phyloP scores from a whole-genome alignment of 2,888 invertebrate genomes.

The Chorisops tibialis region DNA sequence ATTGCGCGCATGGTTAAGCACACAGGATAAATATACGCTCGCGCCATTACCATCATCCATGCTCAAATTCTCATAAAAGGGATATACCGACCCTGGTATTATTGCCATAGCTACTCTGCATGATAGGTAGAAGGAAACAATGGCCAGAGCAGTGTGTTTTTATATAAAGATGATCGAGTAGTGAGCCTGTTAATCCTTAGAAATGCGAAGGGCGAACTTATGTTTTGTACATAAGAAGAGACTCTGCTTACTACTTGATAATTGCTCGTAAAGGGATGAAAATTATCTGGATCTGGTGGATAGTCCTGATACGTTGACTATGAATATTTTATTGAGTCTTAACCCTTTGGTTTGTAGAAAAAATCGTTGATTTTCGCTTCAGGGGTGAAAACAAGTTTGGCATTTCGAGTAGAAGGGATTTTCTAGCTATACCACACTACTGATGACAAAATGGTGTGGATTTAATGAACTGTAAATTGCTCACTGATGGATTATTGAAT shows the following conservation, averaged over 20 bases:
- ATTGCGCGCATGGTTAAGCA: conserved; percentile 41
- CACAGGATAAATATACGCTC: conserved; percentile 26
- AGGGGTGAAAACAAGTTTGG: conserved; percentile 5
- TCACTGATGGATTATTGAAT: not conserved
- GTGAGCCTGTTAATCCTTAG: not conserved
- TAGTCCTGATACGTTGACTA: not conserved
- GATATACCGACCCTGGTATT: conserved; percentile 4
- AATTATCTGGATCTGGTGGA: not conserved
- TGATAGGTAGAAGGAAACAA: not conserved
- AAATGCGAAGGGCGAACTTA: not conserved
- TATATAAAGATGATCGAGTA: conserved; percentile 10
- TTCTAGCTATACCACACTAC: not conserved
- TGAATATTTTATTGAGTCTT: conserved; percentile 16
- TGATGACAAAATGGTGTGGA: conserved; percentile 21
- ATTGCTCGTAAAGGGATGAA: no score
- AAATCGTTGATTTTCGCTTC: no score
- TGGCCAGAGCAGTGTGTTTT: conserved; percentile 1
- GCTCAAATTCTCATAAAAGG: not conserved
- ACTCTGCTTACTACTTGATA: no score
- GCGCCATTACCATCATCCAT: conserved; percentile 12
- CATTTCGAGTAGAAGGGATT: conserved; percentile 7
- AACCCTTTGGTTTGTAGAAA: no score
- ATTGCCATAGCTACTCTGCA: conserved; percentile 14
- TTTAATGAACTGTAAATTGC: conserved; percentile 24
- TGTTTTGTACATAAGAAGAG: no score